Conservation (phyloP, 2,113 vertebrate species). For the Chlamydotis undulata region DNA sequence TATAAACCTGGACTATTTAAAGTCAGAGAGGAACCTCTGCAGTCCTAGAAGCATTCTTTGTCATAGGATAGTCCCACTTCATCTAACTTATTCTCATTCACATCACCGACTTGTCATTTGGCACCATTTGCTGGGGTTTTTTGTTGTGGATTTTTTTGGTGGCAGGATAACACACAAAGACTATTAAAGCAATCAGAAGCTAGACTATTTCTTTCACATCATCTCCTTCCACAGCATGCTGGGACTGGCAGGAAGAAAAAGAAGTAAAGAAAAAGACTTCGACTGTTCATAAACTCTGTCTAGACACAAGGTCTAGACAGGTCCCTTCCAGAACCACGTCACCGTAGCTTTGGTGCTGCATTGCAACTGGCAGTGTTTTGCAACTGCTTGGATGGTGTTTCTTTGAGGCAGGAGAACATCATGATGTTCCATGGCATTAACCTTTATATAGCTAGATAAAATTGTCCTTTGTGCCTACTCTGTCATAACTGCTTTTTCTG, state of each 20-base stretch:
- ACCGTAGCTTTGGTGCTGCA: background rate
- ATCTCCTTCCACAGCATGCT: background rate
- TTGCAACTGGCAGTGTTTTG: background rate
- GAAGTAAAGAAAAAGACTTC: background rate
- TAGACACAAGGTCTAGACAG: constrained; percentile 31
- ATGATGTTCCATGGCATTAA: background rate
- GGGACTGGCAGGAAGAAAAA: background rate
- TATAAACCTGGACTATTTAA: background rate
- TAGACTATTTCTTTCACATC: background rate
- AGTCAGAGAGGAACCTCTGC: background rate
- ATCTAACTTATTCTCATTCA: background rate
- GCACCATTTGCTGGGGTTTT: background rate
- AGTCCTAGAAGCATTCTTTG: background rate
- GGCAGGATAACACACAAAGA: background rate
- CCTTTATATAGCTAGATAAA: background rate
- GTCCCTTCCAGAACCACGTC: background rate
- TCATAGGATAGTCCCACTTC: background rate
- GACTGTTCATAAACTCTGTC: background rate
- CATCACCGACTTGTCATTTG: background rate
- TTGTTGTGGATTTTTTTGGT: background rate
- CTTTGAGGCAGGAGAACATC: background rate
- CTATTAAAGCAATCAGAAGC: background rate
- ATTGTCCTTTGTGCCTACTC: background rate
- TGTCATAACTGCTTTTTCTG: background rate
- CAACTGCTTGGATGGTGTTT: background rate